Evolutionary conservation across 1,140 invertebrate species (phyloP).

Genomic region (Megathymus violae): DNA sequence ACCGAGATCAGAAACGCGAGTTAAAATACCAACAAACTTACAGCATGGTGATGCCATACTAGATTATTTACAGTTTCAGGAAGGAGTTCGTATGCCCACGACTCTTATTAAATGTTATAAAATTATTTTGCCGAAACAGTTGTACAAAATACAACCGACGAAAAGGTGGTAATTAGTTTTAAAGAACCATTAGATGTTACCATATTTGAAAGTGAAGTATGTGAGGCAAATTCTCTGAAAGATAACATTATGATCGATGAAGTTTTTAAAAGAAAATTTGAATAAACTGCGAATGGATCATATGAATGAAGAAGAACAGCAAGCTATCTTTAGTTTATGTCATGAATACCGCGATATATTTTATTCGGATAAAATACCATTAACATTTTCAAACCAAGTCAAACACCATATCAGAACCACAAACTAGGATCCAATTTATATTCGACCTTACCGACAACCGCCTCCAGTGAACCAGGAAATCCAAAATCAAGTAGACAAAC

Average conservation of each 20-base stretch:
- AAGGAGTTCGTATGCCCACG: conserved; percentile 38
- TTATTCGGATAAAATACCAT: conserved; percentile 40
- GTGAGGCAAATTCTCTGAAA: neutral
- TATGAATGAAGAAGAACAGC: conserved; percentile 41
- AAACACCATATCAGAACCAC: conserved; percentile 36
- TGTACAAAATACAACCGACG: conserved; percentile 22
- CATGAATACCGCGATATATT: conserved; percentile 48
- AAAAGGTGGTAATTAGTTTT: conserved; percentile 16
- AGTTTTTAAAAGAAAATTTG: conserved; percentile 38
- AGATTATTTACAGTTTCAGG: conserved; percentile 32
- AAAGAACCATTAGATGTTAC: neutral
- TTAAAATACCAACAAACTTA: conserved; percentile 28
- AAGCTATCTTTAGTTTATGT: conserved; percentile 33
- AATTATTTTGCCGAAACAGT: conserved; percentile 14
- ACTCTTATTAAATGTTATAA: conserved; percentile 40
- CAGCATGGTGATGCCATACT: conserved; percentile 34
- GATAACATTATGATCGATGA: neutral
- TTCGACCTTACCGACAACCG: conserved; percentile 28
- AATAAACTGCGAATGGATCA: conserved; percentile 42
- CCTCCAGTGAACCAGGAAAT: conserved; percentile 35
- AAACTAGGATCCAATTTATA: conserved; percentile 38
- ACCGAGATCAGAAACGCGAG: conserved; percentile 22
- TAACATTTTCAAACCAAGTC: conserved; percentile 40
- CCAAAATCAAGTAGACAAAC: conserved; percentile 35
- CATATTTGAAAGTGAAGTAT: conserved; percentile 9